Evolutionary conservation across 2,797 vertebrate genomes (phyloP).

Genomic region (Melanotaenia trifasciata): DNA sequence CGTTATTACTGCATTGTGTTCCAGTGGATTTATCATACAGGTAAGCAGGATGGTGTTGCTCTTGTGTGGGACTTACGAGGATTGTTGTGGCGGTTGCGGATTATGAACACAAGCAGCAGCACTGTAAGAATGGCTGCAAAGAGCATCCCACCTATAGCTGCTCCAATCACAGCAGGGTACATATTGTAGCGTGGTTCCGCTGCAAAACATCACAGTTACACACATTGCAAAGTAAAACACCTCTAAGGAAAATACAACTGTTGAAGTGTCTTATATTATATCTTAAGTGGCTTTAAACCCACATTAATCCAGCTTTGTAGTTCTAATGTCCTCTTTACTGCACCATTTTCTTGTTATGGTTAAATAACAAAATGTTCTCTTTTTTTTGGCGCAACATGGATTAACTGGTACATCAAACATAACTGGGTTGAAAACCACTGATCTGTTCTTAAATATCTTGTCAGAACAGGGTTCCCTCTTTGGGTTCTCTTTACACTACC

Average conservation of each 20-base stretch:
- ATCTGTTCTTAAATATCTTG: no score
- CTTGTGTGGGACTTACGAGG: slow-evolving; percentile 84
- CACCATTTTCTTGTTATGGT: no score
- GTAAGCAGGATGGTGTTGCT: background rate
- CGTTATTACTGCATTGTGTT: background rate
- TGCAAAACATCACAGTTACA: slow-evolving; percentile 81
- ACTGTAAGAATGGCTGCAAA: slow-evolving; percentile 81
- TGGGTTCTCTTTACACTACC: no score
- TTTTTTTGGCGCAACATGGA: background rate
- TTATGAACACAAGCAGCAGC: slow-evolving; percentile 85
- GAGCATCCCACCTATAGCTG: slow-evolving; percentile 88
- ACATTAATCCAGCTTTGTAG: no score
- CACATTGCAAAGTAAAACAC: slow-evolving; percentile 9
- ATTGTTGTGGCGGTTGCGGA: slow-evolving; percentile 86
- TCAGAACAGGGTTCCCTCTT: no score
- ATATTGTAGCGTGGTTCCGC: slow-evolving; percentile 86
- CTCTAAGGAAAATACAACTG: background rate
- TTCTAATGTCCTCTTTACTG: no score
- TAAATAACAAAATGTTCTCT: background rate
- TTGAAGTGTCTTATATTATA: no score
- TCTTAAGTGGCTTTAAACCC: no score
- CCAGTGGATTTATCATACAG: background rate
- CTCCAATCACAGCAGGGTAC: slow-evolving; percentile 88
- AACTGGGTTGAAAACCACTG: slow-evolving; percentile 53
- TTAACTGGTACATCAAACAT: background rate